Percentiles rank a stretch among this genome's conserved stretches.
phyloP scores from a whole-genome alignment of 1,140 invertebrate genomes.

The Danaus plexippus region DNA sequence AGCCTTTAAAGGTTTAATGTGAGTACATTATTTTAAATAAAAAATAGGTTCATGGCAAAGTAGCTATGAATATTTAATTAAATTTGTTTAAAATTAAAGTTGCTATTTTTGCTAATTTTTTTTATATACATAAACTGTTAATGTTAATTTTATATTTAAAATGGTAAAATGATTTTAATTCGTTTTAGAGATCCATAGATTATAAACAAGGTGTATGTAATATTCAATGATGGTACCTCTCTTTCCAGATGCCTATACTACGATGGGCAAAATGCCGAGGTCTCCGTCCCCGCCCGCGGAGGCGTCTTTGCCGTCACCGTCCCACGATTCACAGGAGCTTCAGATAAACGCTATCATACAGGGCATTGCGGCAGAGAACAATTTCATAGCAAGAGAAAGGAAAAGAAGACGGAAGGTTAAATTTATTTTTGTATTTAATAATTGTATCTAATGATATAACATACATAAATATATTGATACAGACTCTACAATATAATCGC shows the following conservation, averaged over 20 bases:
- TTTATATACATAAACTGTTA: too few species aligned
- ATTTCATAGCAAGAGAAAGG: constrained; percentile 26
- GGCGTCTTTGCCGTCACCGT: constrained; percentile 12
- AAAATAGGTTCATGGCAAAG: too few species aligned
- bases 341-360: constrained; percentile 66
- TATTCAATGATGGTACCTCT: not conserved
- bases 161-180: too few species aligned
- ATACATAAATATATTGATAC: not conserved
- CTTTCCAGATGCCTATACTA: constrained; percentile 64
- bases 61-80: too few species aligned
- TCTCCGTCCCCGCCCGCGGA: constrained; percentile 61
- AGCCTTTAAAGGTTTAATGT: too few species aligned
- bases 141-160: too few species aligned
- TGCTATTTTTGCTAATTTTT: too few species aligned
- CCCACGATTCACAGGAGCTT: constrained; percentile 49
- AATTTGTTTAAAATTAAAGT: too few species aligned
- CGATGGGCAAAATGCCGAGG: constrained; percentile 61
- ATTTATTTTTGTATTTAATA: not conserved
- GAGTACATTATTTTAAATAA: too few species aligned
- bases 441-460: too few species aligned
- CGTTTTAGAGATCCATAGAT: too few species aligned
- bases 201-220: too few species aligned
- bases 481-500: constrained; percentile 1
- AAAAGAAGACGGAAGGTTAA: constrained; percentile 36
- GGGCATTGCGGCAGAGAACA: constrained; percentile 52